A percentile compares a stretch with the other conserved stretches of the same genome.
phyloP scores from a whole-genome alignment of 1,140 invertebrate species.

The Anastatus disparis region DNA sequence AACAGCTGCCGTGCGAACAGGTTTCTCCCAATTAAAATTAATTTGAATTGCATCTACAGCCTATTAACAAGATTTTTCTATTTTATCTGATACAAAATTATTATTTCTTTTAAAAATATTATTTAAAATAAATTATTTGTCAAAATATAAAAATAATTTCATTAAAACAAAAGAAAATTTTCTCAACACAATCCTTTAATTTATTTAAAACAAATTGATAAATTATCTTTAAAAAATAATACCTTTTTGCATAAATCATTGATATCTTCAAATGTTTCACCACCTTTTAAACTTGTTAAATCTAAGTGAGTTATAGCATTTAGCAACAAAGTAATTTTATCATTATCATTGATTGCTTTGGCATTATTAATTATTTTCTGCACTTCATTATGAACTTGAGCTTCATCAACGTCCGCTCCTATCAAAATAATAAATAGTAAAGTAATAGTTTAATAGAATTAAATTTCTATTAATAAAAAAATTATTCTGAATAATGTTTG shows the following conservation, averaged over 20 bases:
- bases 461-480: not conserved
- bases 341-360: constrained; percentile 61
- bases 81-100: too few species aligned
- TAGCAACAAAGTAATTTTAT: constrained; percentile 80
- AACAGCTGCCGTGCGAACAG: constrained; percentile 80
- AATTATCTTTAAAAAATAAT: constrained; percentile 44
- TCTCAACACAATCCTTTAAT: too few species aligned
- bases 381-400: constrained; percentile 41
- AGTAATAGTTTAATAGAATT: constrained; percentile 4
- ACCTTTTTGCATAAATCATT: constrained; percentile 84
- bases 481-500: not conserved
- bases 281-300: constrained; percentile 89
- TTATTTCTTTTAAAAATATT: not conserved
- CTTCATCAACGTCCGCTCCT: constrained; percentile 43
- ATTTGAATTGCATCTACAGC: constrained; percentile 67
- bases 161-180: constrained; percentile 22
- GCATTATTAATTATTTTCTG: constrained; percentile 45
- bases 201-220: not conserved
- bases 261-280: constrained; percentile 89
- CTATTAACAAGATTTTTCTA: constrained; percentile 58
- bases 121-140: too few species aligned
- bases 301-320: constrained; percentile 88
- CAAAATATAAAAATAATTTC: constrained; percentile 6
- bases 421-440: too few species aligned
- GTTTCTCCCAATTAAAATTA: constrained; percentile 49